A percentile compares a stretch with the other conserved stretches of the same genome.
These are phyloP conservation scores for Abrostola tripartita DNA, from an alignment of 2,888 invertebrate genomes.

Conservation along the genomic window DNA sequence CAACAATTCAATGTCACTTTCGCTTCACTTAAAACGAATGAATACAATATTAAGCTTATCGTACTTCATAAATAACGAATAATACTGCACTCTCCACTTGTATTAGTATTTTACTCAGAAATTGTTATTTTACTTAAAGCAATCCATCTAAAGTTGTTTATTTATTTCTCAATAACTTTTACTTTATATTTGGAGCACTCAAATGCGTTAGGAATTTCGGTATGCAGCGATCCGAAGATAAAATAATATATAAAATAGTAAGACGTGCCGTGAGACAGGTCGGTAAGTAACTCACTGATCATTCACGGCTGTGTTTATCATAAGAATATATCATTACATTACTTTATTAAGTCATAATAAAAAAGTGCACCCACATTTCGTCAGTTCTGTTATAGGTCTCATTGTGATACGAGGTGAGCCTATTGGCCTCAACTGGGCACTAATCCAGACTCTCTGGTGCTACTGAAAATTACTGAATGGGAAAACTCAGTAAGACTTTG, in stretches of 20 bases:
- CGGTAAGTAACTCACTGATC: background rate
- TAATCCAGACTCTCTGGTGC: no score
- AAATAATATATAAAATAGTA: constrained; percentile 22
- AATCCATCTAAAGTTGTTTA: constrained; percentile 14
- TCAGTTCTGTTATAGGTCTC: no score
- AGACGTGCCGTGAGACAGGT: background rate
- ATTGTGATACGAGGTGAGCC: no score
- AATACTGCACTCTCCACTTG: background rate
- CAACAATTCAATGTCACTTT: background rate
- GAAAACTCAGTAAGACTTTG: no score
- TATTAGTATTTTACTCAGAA: background rate
- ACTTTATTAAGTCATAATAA: no score
- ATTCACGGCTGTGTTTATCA: background rate
- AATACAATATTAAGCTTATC: background rate
- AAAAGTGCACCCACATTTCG: no score
- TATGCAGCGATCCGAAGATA: constrained; percentile 15
- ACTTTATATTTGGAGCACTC: constrained; percentile 15
- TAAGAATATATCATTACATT: background rate
- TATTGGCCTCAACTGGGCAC: no score
- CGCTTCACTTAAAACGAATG: background rate
- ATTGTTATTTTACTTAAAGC: constrained; percentile 15
- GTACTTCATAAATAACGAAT: constrained; percentile 1
- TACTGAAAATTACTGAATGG: no score
- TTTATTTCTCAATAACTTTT: constrained; percentile 27
- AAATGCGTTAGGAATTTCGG: constrained; percentile 14